These are phyloP conservation scores for Lagria hirta DNA, from an alignment of 2,888 invertebrate genomes.

Conservation along the genomic window DNA sequence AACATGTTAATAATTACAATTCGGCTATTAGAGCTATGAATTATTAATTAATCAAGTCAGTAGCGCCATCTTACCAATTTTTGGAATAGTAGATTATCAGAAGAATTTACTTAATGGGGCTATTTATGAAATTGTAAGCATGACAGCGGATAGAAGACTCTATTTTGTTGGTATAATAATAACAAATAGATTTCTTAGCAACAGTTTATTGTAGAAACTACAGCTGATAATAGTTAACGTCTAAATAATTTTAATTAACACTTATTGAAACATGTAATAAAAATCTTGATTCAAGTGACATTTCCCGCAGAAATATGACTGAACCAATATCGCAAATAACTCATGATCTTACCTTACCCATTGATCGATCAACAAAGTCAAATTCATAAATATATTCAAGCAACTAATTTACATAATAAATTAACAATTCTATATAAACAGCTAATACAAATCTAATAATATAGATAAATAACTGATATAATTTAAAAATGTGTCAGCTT, in stretches of 20 bases:
- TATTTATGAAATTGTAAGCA: too few relatives aligned
- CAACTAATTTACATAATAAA: constrained; percentile 11
- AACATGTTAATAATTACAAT: too few relatives aligned
- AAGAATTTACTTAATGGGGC: too few relatives aligned
- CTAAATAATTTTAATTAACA: constrained; percentile 13
- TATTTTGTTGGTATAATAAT: too few relatives aligned
- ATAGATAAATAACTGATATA: constrained; percentile 10
- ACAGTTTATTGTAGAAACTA: constrained; percentile 23
- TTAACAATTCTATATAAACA: constrained; percentile 6
- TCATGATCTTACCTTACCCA: too few relatives aligned
- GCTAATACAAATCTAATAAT: not conserved
- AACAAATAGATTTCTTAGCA: too few relatives aligned
- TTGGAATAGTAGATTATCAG: too few relatives aligned
- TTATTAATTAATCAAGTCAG: too few relatives aligned
- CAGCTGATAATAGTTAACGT: constrained; percentile 11
- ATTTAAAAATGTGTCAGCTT: constrained; percentile 13
- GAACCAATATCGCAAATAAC: constrained; percentile 10
- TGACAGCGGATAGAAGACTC: too few relatives aligned
- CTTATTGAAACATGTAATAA: constrained; percentile 4
- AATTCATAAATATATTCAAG: constrained; percentile 13
- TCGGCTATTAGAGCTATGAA: too few relatives aligned
- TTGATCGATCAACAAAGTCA: not conserved
- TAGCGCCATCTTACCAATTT: too few relatives aligned
- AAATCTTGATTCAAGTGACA: constrained; percentile 12
- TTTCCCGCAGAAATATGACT: constrained; percentile 14